Conservation (phyloP, 53 echinoderm and acorn worm genomes). For the Echinometra lucunter region DNA sequence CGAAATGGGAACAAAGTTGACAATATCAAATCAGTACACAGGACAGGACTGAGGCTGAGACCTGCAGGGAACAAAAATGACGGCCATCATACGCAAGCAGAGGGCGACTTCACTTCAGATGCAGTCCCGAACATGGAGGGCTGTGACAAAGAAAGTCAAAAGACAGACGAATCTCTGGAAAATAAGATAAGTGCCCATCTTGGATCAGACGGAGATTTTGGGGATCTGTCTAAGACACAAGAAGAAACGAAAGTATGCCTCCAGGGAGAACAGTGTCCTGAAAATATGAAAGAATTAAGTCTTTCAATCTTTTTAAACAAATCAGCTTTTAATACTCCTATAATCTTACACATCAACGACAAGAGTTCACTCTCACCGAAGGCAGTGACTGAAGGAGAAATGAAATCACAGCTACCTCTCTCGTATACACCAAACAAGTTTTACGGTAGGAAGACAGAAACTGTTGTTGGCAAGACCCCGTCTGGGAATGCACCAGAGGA, state of each 20-base stretch:
- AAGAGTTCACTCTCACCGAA: neutral
- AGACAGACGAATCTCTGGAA: neutral
- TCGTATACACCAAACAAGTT: no score
- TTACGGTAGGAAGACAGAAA: no score
- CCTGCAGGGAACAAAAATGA: neutral
- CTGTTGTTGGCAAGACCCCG: no score
- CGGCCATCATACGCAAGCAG: neutral
- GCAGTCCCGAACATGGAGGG: neutral
- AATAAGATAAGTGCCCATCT: neutral
- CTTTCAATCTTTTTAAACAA: neutral
- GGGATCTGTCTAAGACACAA: neutral
- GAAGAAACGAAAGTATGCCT: neutral
- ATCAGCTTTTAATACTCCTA: neutral
- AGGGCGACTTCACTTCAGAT: neutral
- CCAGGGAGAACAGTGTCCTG: no score
- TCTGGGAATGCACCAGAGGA: no score
- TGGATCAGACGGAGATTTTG: neutral
- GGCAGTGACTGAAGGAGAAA: neutral
- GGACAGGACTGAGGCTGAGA: neutral
- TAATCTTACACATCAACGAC: neutral
- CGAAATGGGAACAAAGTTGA: neutral
- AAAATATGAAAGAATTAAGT: neutral
- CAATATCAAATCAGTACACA: neutral
- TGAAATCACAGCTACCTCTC: neutral
- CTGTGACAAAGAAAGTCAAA: neutral